A percentile compares a stretch with the other conserved stretches of the same genome.
phyloP scores from a whole-genome alignment of 2,888 invertebrate genomes.

The Rhabditoides inermis region DNA sequence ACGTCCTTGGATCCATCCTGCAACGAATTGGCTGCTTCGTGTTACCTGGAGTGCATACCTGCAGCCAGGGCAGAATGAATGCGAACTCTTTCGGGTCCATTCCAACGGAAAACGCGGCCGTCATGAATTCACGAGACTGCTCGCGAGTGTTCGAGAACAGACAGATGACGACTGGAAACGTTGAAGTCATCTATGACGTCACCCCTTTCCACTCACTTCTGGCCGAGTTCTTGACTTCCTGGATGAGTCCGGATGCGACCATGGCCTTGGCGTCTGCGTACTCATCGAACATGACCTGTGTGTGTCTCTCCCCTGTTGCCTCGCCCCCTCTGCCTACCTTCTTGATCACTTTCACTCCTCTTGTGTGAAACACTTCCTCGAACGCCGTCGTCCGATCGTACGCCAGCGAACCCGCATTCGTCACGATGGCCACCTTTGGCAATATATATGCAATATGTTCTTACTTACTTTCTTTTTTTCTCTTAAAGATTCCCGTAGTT shows the following conservation, averaged over 20 bases:
- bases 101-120: conserved; percentile 21
- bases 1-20: conserved; percentile 45
- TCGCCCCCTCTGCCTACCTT: conserved; percentile 18
- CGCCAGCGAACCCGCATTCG: conserved; percentile 26
- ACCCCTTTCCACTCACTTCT: conserved; percentile 17
- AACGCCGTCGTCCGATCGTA: conserved; percentile 26
- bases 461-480: conserved; percentile 1
- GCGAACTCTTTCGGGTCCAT: conserved; percentile 28
- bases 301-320: no score
- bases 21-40: no score
- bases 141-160: conserved; percentile 31
- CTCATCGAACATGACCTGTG: conserved; percentile 31
- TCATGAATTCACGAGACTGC: conserved; percentile 24
- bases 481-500: no score
- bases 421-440: conserved; percentile 27
- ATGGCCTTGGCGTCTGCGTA: conserved; percentile 22
- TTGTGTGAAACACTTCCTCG: conserved; percentile 28
- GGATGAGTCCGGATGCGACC: conserved; percentile 21
- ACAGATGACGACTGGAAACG: conserved; percentile 24
- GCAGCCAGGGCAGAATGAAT: conserved; percentile 33
- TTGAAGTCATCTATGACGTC: not conserved
- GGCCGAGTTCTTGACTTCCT: conserved; percentile 22
- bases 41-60: conserved; percentile 11
- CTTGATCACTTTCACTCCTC: conserved; percentile 23
- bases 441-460: not conserved